phyloP scores from a whole-genome alignment of 2,113 vertebrate genomes.

The Pterocles gutturalis region DNA sequence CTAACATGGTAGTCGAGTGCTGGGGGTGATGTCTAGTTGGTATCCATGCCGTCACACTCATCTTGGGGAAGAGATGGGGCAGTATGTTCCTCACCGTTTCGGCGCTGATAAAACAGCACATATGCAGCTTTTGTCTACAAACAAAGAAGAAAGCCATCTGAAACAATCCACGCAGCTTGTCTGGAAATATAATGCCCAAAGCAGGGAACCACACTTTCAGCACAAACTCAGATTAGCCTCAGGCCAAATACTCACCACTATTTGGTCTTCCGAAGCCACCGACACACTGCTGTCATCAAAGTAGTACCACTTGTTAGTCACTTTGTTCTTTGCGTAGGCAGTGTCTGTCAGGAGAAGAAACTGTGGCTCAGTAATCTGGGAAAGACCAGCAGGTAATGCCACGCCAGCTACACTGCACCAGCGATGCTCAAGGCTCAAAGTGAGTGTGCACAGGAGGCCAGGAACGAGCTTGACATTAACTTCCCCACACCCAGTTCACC shows the following conservation, averaged over 20 bases:
- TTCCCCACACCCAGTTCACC: not conserved
- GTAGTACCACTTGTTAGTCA: constrained; percentile 92
- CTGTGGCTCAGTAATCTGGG: not conserved
- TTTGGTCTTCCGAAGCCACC: constrained; percentile 92
- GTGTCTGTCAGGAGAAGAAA: constrained; percentile 84
- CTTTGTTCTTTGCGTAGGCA: constrained; percentile 92
- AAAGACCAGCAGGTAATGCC: rapidly evolving
- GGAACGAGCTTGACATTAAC: not conserved
- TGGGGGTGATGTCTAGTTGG: constrained; percentile 83
- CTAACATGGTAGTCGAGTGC: not conserved
- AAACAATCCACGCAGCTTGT: not conserved
- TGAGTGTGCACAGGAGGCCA: rapidly evolving
- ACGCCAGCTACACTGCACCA: not conserved
- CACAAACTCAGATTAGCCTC: not conserved
- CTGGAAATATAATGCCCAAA: not conserved
- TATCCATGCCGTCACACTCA: constrained; percentile 93
- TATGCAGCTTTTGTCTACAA: constrained; percentile 94
- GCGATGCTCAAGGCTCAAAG: not conserved
- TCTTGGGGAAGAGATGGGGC: constrained; percentile 75
- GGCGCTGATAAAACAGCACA: constrained; percentile 94
- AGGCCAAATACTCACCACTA: constrained; percentile 87
- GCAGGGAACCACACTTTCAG: not conserved
- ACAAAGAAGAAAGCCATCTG: constrained; percentile 15
- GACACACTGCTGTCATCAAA: constrained; percentile 96
- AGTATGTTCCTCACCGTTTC: constrained; percentile 78